A percentile compares a stretch with the other conserved stretches of the same genome.
Conservation (phyloP, 2,888 invertebrate species). For the Ditula angustiorana region DNA sequence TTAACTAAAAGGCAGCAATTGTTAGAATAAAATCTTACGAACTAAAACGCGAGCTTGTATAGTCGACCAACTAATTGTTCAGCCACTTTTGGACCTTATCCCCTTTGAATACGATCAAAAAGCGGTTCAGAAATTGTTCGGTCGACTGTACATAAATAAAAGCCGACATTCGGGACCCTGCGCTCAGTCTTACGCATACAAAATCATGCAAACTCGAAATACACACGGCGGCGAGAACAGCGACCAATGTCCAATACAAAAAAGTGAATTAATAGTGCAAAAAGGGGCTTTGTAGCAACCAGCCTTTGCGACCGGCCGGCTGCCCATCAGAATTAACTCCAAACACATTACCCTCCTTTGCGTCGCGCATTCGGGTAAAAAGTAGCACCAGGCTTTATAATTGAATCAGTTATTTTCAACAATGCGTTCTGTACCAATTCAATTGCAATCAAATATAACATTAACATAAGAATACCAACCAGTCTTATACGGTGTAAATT, state of each 20-base stretch:
- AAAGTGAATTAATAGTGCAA: conserved; percentile 10
- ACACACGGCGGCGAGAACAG: background rate
- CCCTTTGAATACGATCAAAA: too few relatives aligned
- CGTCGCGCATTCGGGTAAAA: background rate
- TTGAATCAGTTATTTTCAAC: too few relatives aligned
- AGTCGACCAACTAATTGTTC: too few relatives aligned
- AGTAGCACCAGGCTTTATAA: conserved; percentile 30
- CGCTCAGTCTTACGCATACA: conserved; percentile 60
- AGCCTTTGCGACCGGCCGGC: conserved; percentile 15
- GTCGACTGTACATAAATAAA: conserved; percentile 51
- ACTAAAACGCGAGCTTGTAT: conserved; percentile 51
- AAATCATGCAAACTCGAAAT: conserved; percentile 21
- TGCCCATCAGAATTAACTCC: background rate
- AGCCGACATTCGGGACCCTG: conserved; percentile 56
- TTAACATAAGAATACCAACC: conserved; percentile 9
- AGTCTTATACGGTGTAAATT: conserved; percentile 5
- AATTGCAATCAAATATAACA: conserved; percentile 16
- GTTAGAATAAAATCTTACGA: conserved; percentile 59
- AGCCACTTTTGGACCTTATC: too few relatives aligned
- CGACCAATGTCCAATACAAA: background rate
- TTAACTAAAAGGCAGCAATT: conserved; percentile 62
- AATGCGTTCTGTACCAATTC: too few relatives aligned
- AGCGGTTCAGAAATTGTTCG: too few relatives aligned
- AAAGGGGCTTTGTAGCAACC: background rate
- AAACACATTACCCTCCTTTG: too few relatives aligned